Base-by-base conservation (phyloP, 1,140 invertebrate species). In the Euwallacea similis region DNA sequence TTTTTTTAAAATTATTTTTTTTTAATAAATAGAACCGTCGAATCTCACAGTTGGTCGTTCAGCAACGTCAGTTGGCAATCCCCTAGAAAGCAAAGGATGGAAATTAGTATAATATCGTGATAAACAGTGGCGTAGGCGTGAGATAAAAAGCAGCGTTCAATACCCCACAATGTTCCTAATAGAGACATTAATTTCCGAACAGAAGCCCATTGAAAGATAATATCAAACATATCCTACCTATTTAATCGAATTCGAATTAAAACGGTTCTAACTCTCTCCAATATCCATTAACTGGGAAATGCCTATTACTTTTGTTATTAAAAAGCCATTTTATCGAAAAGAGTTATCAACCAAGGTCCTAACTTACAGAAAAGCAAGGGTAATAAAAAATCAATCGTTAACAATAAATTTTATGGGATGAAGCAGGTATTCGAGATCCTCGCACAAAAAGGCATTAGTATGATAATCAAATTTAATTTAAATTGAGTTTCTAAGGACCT, bases 391-490 rank as follows among this genome's bases (percentile, higher is more conserved):
- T 64, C 62, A 64, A 64, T 64, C 62, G 62, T 64, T 64, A 50
- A 33, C 47, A 64, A 64, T 64, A 64, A 64, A 64, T 64, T 64
- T 64, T 53, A 53, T 64, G 62, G 62, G 41, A 64, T 64, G 46
- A 64, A 64, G 21, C 21, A 33, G 21, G 62, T 47, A 64, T 64
- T 41, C 62, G 62, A 21, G 46, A 53, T 33, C 56, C 53, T 66
- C 65, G 54, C 43, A 66, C 42, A 68, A 68, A 66, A 68, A 59
- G 66, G 56, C 66, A 68, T 68, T 68, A 68, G 59, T 68, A 68
- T 61, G 66, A 58, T 68, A 68, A 68, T 68, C 56, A 68, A 68
- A 68, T 68, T 68, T 68, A 68, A 68, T 68, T 68, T 68, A 46
- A 68, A 68, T 60, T 16, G 46, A 56, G 65, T 66, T 59, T 66